Evolutionary conservation across 1,140 invertebrate genomes (phyloP).

Genomic region (Hypsibius dujardini): DNA sequence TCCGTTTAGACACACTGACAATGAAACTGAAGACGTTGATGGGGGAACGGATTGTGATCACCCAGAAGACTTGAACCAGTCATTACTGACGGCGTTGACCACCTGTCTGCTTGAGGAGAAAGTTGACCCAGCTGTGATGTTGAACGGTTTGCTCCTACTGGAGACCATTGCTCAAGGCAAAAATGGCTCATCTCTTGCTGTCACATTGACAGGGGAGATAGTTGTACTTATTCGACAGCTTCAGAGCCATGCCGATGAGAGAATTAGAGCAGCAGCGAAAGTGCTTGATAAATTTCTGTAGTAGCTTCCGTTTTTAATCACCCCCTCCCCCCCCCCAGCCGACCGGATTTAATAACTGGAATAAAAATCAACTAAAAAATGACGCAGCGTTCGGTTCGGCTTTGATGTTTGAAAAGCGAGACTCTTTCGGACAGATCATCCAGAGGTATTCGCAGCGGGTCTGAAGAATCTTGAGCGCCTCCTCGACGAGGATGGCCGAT

Average conservation of each 20-base stretch:
- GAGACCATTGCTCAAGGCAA: too few species aligned
- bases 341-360: not conserved
- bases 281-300: not conserved
- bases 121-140: too few species aligned
- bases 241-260: not conserved
- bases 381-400: not conserved
- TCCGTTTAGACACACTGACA: too few species aligned
- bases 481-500: conserved; percentile 60
- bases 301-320: not conserved
- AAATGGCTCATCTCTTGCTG: too few species aligned
- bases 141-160: too few species aligned
- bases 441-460: not conserved
- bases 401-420: not conserved
- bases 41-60: too few species aligned
- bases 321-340: too few species aligned
- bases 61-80: too few species aligned
- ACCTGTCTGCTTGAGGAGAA: too few species aligned
- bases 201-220: not conserved
- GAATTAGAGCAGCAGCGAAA: not conserved
- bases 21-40: too few species aligned
- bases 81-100: too few species aligned
- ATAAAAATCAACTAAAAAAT: not conserved
- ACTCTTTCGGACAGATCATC: not conserved
- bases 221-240: not conserved
- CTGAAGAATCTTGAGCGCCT: conserved; percentile 65